A percentile compares a stretch with the other conserved stretches of the same genome.
These are phyloP conservation scores for Melanostoma scalare DNA, from an alignment of 2,888 invertebrate genomes.

Conservation along the genomic window DNA sequence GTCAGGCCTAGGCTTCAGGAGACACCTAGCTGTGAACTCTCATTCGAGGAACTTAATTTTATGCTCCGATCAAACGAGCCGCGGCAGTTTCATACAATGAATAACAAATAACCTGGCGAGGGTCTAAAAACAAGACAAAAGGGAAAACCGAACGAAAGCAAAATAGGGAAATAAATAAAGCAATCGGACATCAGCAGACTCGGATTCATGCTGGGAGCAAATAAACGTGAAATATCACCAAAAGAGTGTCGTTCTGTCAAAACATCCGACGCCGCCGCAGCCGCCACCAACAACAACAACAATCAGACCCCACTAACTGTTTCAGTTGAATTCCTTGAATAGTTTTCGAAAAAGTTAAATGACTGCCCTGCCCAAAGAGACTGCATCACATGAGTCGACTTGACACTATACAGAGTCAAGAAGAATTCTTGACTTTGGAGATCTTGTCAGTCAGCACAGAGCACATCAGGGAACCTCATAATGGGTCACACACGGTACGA, in stretches of 20 bases:
- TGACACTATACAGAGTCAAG: constrained; percentile 16
- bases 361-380: not conserved
- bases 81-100: constrained; percentile 25
- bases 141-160: constrained; percentile 28
- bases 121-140: constrained; percentile 33
- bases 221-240: constrained; percentile 71
- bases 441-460: constrained; percentile 41
- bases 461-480: constrained; percentile 40
- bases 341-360: constrained; percentile 53
- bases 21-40: constrained; percentile 68
- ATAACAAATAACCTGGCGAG: constrained; percentile 60
- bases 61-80: constrained; percentile 64
- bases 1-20: constrained; percentile 57
- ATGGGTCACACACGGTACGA: constrained; percentile 51
- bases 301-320: constrained; percentile 64
- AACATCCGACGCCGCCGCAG: constrained; percentile 66
- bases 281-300: not conserved
- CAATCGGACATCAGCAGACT: constrained; percentile 54
- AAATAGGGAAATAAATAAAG: constrained; percentile 69
- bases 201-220: constrained; percentile 63
- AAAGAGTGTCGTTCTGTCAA: constrained; percentile 73
- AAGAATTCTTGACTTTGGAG: constrained; percentile 45
- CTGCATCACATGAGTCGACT: constrained; percentile 11
- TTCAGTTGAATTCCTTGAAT: constrained; percentile 70
- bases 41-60: constrained; percentile 70